Conservation (phyloP, 2,113 vertebrate species). For the Ptilorrhoa leucosticta region DNA sequence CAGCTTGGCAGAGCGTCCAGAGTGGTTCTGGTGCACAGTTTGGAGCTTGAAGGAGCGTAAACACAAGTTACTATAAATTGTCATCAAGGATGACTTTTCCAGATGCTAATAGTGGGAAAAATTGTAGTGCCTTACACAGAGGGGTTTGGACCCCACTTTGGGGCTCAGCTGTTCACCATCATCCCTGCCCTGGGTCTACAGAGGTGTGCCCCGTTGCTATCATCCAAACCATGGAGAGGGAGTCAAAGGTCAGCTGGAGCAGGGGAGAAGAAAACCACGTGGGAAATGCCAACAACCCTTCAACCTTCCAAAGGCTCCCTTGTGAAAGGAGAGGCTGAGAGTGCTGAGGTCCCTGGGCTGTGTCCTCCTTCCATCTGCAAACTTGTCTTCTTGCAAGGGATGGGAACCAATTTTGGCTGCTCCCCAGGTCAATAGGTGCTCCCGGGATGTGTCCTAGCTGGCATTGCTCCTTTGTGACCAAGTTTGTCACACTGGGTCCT, state of each 20-base stretch:
- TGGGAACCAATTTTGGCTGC: not conserved
- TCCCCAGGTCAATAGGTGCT: not conserved
- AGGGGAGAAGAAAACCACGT: accelerated
- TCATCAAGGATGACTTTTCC: not conserved
- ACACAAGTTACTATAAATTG: not conserved
- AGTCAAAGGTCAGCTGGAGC: not conserved
- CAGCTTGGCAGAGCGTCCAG: not conserved
- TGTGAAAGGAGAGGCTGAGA: not conserved
- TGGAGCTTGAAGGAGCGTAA: not conserved
- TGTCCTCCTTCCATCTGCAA: not conserved
- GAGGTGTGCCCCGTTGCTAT: accelerated
- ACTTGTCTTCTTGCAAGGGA: not conserved
- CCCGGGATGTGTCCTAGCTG: not conserved
- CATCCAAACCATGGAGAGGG: not conserved
- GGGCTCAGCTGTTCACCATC: not conserved
- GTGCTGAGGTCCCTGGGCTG: not conserved
- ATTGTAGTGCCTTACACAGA: not conserved
- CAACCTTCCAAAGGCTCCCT: not conserved
- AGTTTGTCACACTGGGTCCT: not conserved
- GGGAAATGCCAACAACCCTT: not conserved
- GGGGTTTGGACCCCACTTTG: not conserved
- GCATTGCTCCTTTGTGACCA: not conserved
- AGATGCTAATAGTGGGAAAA: not conserved
- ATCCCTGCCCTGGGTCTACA: not conserved
- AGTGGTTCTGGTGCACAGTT: not conserved